A percentile compares a stretch with the other conserved stretches of the same genome.
phyloP scores from a whole-genome alignment of 2,888 invertebrate genomes.

The Nyleta sp. region DNA sequence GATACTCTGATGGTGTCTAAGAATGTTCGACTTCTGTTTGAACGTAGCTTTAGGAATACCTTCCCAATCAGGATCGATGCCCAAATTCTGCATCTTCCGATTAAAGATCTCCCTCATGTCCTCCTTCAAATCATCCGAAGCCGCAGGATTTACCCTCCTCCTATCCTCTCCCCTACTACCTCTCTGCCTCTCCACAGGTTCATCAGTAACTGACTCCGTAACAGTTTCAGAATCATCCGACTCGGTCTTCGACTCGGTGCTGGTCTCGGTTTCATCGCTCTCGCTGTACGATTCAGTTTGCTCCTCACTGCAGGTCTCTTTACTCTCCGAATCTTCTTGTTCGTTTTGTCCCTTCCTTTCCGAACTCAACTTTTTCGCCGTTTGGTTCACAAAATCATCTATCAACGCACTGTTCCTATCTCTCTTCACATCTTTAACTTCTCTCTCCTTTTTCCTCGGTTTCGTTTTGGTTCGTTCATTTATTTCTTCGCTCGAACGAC shows the following conservation, averaged over 20 bases:
- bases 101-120: constrained; percentile 81
- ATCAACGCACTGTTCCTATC: constrained; percentile 13
- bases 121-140: constrained; percentile 65
- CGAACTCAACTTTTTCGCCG: constrained; percentile 12
- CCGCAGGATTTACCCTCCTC: constrained; percentile 37
- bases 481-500: background rate
- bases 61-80: constrained; percentile 86
- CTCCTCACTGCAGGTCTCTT: constrained; percentile 19
- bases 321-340: constrained; percentile 7
- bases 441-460: constrained; percentile 12
- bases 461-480: background rate
- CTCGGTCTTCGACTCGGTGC: constrained; percentile 62
- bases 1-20: constrained; percentile 85
- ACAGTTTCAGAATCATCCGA: constrained; percentile 66
- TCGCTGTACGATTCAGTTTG: constrained; percentile 54
- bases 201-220: constrained; percentile 62
- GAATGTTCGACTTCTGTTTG: constrained; percentile 84
- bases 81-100: constrained; percentile 84
- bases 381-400: constrained; percentile 24
- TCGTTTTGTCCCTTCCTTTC: constrained; percentile 12
- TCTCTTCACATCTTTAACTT: constrained; percentile 9
- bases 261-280: constrained; percentile 64
- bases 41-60: constrained; percentile 85
- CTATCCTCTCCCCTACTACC: constrained; percentile 1
- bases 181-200: constrained; percentile 9